These are phyloP conservation scores for Rhimphoctona megacephalus DNA, from an alignment of 2,888 invertebrate species.

Conservation along the genomic window DNA sequence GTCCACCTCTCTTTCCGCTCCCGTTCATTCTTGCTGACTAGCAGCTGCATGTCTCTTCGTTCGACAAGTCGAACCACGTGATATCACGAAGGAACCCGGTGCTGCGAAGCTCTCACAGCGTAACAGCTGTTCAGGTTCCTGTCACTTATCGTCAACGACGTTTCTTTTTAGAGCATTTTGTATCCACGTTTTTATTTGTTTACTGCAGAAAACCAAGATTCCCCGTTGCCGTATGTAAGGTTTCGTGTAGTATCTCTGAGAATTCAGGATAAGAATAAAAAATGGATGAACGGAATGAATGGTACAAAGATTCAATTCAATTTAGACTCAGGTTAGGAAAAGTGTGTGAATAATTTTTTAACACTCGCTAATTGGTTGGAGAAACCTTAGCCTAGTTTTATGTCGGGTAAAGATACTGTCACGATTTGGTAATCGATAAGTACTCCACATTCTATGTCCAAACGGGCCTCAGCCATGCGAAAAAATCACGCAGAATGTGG, in stretches of 20 bases:
- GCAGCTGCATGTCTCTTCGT: constrained; percentile 62
- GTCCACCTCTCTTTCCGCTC: constrained; percentile 36
- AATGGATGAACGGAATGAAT: background rate
- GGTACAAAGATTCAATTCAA: background rate
- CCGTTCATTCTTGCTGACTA: constrained; percentile 55
- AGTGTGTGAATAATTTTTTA: background rate
- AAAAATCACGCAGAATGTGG: constrained; percentile 58
- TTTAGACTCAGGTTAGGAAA: background rate
- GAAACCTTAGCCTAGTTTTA: constrained; percentile 4
- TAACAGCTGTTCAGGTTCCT: constrained; percentile 64
- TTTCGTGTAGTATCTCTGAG: background rate
- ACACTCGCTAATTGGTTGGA: background rate
- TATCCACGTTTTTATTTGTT: background rate
- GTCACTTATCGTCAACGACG: constrained; percentile 59
- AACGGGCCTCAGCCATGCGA: constrained; percentile 55
- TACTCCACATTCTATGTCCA: constrained; percentile 5
- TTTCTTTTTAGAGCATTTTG: constrained; percentile 20
- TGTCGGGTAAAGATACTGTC: constrained; percentile 19
- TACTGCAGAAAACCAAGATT: background rate
- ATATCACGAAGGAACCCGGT: constrained; percentile 59
- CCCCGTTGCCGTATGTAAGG: background rate
- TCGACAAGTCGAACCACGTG: constrained; percentile 41
- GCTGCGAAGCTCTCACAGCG: constrained; percentile 36
- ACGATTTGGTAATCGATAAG: constrained; percentile 63
- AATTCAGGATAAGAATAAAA: background rate